Base-by-base conservation (phyloP, 2,797 vertebrate species). In the Sphaeramia orbicularis region DNA sequence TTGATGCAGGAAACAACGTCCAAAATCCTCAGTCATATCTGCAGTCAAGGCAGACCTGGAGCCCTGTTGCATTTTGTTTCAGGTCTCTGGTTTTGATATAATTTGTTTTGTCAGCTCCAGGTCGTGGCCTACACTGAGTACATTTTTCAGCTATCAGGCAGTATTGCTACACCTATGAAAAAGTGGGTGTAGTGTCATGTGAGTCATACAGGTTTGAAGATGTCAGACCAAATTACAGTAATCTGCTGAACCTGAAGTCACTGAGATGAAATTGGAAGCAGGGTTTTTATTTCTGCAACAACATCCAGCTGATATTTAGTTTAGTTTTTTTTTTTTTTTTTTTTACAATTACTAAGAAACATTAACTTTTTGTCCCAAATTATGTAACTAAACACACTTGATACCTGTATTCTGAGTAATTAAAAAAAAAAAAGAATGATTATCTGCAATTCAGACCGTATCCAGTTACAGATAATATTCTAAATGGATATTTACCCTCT, bases 1-100 rank as follows among this genome's bases (percentile, higher is more conserved):
- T 64, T 72, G 66, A 69, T 75, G 75, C 79, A 84, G 42, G 53
- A 71, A 78, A 71, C 72, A 74, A 77, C 49, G 54, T 71, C 24
- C 6, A 11, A 27, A 68, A 74, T 62, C 59, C 16, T 52, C 38
- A 52, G 49, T 57, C 51, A 16, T 19, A 52, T 37, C 53, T 78
- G 64, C 38, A 58, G 64, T 86, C 48, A 54, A 60, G 50, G 37
- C 55, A 57, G 21, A 73, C 53, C 64, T 10, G 45, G 38, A 78
- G 59, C 70, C 62, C 1, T 11, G 51, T 63, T 66, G 4, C 0
- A 8, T 73, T 78, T 72, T 80, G 73, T 78, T 84, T 75, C 57
- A 68, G 66, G 63, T 74, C 44, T 38, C 45, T 30, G 24, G 15
- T 41, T 53, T 35, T 57, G 70, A 83, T 74, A 18, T 78, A 35